Evolutionary conservation across 2,888 invertebrate genomes (phyloP).

Genomic region (Tenthredo mesomela): DNA sequence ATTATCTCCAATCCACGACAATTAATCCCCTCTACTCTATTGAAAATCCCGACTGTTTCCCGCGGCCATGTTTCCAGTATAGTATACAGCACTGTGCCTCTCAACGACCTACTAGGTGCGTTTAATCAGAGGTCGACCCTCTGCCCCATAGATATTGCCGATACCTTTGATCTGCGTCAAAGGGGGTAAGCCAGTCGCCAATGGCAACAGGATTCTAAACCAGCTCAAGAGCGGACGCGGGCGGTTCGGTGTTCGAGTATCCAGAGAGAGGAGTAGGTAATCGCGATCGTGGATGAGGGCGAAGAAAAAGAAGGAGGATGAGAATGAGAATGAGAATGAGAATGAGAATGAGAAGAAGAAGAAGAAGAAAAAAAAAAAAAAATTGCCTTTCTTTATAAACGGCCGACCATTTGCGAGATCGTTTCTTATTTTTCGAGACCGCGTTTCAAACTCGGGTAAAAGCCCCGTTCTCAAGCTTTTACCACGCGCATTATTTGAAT

Average conservation of each 20-base stretch:
- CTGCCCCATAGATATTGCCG: conserved; percentile 15
- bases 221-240: not conserved
- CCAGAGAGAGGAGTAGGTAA: not conserved
- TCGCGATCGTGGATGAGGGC: not conserved
- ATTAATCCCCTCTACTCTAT: not conserved
- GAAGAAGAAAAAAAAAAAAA: not conserved
- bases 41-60: not conserved
- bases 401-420: not conserved
- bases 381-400: not conserved
- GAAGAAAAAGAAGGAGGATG: not conserved
- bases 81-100: not conserved
- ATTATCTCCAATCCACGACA: not conserved
- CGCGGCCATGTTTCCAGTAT: not conserved
- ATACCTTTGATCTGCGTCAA: conserved; percentile 48
- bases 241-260: not conserved
- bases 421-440: conserved; percentile 5
- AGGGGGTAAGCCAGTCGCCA: conserved; percentile 24
- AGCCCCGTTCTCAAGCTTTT: not conserved
- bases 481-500: not conserved
- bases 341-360: not conserved
- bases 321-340: not conserved
- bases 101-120: not conserved
- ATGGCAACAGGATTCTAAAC: conserved; percentile 29
- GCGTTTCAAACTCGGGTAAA: not conserved
- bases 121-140: conserved; percentile 41